Evolutionary conservation across 2,888 invertebrate species (phyloP).

Genomic region (Orgyia antiqua): DNA sequence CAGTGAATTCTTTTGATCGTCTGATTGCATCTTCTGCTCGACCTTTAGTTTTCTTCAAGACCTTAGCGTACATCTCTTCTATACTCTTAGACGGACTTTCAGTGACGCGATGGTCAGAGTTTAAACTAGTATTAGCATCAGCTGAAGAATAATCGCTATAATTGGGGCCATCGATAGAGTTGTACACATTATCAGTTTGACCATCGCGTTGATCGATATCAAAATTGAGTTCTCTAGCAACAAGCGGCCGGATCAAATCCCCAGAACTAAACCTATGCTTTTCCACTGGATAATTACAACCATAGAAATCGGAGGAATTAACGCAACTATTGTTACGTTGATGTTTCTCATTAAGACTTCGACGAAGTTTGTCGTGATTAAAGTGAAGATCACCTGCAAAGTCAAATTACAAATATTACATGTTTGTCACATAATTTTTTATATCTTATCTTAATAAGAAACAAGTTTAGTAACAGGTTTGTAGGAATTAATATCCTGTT

Average conservation of each 20-base stretch:
- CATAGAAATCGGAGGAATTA: slow-evolving; percentile 74
- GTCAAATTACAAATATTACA: too few species aligned
- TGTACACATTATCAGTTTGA: slow-evolving; percentile 55
- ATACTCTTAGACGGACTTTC: slow-evolving; percentile 82
- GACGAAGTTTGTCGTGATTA: slow-evolving; percentile 65
- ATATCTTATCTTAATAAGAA: too few species aligned
- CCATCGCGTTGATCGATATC: slow-evolving; percentile 56
- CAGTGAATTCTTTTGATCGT: slow-evolving; percentile 46
- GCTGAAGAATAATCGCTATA: slow-evolving; percentile 53
- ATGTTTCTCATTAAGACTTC: slow-evolving; percentile 72
- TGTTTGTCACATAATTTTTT: too few species aligned
- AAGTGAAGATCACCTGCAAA: slow-evolving; percentile 66
- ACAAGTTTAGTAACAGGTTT: too few species aligned
- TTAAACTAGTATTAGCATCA: slow-evolving; percentile 46
- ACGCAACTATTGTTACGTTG: slow-evolving; percentile 75
- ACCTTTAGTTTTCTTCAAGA: slow-evolving; percentile 83
- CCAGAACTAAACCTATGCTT: slow-evolving; percentile 73
- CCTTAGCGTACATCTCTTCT: slow-evolving; percentile 95
- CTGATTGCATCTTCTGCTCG: slow-evolving; percentile 48
- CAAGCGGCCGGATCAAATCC: slow-evolving; percentile 65
- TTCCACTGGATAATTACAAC: slow-evolving; percentile 74
- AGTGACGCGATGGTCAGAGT: slow-evolving; percentile 56
- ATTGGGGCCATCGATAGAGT: slow-evolving; percentile 58
- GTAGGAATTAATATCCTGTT: too few species aligned
- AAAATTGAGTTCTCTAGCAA: slow-evolving; percentile 64